Conservation (phyloP, 2,113 vertebrate species). For the Etia nguti region DNA sequence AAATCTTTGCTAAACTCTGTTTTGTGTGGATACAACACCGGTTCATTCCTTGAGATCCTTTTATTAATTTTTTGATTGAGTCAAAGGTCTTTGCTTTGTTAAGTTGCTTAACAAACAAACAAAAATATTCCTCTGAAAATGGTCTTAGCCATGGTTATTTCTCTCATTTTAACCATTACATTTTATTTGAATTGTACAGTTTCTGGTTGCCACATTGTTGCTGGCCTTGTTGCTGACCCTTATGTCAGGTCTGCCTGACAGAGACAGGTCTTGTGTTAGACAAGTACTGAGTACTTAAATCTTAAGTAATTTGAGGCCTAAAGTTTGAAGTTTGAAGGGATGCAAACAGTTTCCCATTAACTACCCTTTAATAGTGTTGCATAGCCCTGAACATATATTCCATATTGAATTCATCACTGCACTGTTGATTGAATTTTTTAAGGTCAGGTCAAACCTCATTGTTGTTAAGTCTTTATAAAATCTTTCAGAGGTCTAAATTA, state of each 20-base stretch:
- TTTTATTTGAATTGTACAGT: neutral
- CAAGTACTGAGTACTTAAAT: neutral
- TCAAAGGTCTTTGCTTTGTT: neutral
- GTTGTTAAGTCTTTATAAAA: neutral
- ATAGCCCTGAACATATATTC: neutral
- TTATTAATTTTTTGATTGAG: neutral
- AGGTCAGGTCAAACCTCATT: neutral
- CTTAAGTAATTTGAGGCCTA: neutral
- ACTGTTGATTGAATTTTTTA: neutral
- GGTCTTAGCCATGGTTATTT: neutral
- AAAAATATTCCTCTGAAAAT: neutral
- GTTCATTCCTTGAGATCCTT: neutral
- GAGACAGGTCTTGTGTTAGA: neutral
- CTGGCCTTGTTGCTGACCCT: neutral
- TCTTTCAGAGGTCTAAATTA: neutral
- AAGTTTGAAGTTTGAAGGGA: neutral
- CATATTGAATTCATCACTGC: neutral
- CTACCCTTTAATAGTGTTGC: neutral
- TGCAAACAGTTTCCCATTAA: neutral
- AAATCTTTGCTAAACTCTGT: neutral
- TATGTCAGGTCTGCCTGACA: neutral
- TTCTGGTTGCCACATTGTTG: neutral
- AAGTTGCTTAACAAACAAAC: neutral
- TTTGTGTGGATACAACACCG: rapidly evolving
- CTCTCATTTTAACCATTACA: neutral